These are phyloP conservation scores for Coranthus polyacanthus DNA, from an alignment of 2,797 vertebrate species.

Conservation along the genomic window DNA sequence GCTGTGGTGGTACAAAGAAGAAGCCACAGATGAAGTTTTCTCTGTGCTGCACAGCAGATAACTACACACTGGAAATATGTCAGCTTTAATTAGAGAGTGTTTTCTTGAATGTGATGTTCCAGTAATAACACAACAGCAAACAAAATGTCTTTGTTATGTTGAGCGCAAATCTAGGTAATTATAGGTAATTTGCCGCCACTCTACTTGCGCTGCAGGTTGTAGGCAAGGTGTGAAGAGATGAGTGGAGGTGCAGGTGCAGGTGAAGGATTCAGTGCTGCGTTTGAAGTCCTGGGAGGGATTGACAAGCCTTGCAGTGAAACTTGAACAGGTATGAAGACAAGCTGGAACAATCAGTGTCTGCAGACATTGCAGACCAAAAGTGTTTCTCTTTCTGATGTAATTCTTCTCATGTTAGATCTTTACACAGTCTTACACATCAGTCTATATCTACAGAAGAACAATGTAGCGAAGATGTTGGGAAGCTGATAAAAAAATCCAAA, in stretches of 20 bases:
- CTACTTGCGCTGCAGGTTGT: conserved; percentile 63
- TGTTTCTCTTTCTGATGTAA: conserved; percentile 46
- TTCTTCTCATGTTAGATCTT: conserved; percentile 43
- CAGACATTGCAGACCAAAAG: conserved; percentile 35
- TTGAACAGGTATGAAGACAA: conserved; percentile 76
- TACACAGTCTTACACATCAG: conserved; percentile 45
- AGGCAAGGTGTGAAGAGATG: conserved; percentile 65
- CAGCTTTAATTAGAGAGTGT: conserved; percentile 69
- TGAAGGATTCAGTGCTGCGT: conserved; percentile 60
- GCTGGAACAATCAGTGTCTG: conserved; percentile 70
- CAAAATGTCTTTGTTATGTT: conserved; percentile 62
- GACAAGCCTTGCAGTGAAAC: conserved; percentile 73
- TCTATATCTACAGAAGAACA: conserved; percentile 34
- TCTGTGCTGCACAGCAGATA: conserved; percentile 49
- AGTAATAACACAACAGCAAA: conserved; percentile 65
- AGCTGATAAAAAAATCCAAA: conserved; percentile 42
- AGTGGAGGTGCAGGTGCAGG: conserved; percentile 55
- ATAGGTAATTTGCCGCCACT: conserved; percentile 68
- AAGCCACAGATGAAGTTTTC: conserved; percentile 45
- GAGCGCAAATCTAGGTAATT: conserved; percentile 68
- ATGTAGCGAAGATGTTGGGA: conserved; percentile 31
- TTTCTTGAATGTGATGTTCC: conserved; percentile 41
- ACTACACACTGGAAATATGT: conserved; percentile 55
- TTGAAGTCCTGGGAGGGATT: conserved; percentile 72
- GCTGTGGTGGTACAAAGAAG: conserved; percentile 40